Base-by-base conservation (phyloP, 1,140 invertebrate species). In the Glomeris maerens region DNA sequence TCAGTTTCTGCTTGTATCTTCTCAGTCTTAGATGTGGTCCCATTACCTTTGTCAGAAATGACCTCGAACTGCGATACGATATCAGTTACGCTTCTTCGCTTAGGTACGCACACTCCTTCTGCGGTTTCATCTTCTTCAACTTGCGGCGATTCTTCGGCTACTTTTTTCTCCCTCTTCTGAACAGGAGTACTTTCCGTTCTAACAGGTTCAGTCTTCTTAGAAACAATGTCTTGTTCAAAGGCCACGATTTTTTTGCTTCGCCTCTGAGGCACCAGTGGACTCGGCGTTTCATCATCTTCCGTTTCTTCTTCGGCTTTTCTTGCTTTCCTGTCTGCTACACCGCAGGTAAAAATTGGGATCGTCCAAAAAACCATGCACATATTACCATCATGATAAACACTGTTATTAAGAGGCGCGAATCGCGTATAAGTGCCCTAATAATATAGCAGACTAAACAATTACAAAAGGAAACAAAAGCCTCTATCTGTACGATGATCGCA, bases 1-100 rank as follows among this genome's bases (percentile, higher is more conserved):
- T 21, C 48, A 53, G 38, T 52, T 52, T 42, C 52, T 52, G 42
- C 52, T 54, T 29, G 45, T 55, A 42, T 54, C 57, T 42, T 54
- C 55, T 21, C 48, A 51, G 28, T 47, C 55, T 29, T 52, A 17
- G 14, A 48, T n/a, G 2, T 27, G 27, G 20, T 45, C 38, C 10
- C 27, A 42, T 47, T 57, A 54, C 7, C 31, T 29, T 49, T n/a
- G n/a, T 52, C 55, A 27, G 27, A 29, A 44, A 28, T 17, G 21
- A 25, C 28, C 28, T 40, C 38, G 40, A 41, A 40, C 27, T 23
- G 28, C 27, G 38, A 17, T 20, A 45, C n/a, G 20, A 38, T 2
- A 38, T 1, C n/a, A 38, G 20, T 20, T 25, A 45, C 23, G 17
- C 31, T 22, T n/a, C 14, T 25, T 45, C 14, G 42, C 27, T 45